These are phyloP conservation scores for Diogma glabrata DNA, from an alignment of 2,888 invertebrate genomes.

Conservation along the genomic window DNA sequence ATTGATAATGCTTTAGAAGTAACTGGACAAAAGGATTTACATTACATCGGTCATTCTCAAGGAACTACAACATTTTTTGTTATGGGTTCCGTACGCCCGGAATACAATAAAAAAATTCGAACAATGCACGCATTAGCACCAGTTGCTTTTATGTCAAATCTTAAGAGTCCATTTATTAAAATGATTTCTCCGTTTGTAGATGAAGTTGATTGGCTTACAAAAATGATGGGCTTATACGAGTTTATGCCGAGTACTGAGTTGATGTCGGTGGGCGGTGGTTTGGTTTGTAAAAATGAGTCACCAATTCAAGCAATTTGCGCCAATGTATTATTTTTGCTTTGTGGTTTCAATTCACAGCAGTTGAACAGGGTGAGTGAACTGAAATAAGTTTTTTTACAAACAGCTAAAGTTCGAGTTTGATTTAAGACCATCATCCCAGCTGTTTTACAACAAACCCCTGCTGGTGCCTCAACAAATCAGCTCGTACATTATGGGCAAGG, in stretches of 20 bases:
- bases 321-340: slow-evolving; percentile 48
- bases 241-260: slow-evolving; percentile 46
- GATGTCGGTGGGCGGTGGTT: slow-evolving; percentile 37
- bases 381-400: too few relatives aligned
- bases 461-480: slow-evolving; percentile 50
- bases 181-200: slow-evolving; percentile 31
- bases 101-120: slow-evolving; percentile 39
- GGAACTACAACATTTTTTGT: slow-evolving; percentile 42
- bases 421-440: slow-evolving; percentile 50
- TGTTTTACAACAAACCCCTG: slow-evolving; percentile 47
- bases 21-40: slow-evolving; percentile 39
- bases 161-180: slow-evolving; percentile 36
- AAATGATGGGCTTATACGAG: slow-evolving; percentile 36
- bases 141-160: slow-evolving; percentile 49
- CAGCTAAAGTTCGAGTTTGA: too few relatives aligned
- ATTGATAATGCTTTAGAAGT: slow-evolving; percentile 41
- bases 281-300: slow-evolving; percentile 35
- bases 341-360: slow-evolving; percentile 37
- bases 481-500: slow-evolving; percentile 55
- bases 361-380: slow-evolving; percentile 35
- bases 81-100: slow-evolving; percentile 34
- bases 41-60: slow-evolving; percentile 51
- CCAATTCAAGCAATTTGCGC: slow-evolving; percentile 41
- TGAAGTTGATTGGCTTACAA: slow-evolving; percentile 22
- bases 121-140: slow-evolving; percentile 47